phyloP scores from a whole-genome alignment of 2,888 invertebrate genomes.

The Scrobipalpa atriplicella region DNA sequence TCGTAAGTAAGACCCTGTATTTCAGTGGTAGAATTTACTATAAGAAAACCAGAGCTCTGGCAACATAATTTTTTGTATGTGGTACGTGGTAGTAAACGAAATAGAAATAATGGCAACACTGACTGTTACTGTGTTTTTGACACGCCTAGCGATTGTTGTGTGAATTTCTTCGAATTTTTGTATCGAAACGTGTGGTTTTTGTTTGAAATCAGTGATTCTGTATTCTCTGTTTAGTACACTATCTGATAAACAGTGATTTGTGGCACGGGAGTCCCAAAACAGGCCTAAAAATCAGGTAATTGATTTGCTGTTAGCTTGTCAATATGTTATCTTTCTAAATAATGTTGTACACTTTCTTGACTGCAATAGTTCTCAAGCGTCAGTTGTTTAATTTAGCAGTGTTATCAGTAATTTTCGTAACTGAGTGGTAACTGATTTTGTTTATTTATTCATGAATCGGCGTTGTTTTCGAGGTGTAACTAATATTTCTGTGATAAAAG shows the following conservation, averaged over 20 bases:
- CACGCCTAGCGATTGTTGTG: slow-evolving; percentile 40
- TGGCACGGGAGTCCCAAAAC: neutral
- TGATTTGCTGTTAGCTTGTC: slow-evolving; percentile 38
- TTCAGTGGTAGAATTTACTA: too few relatives aligned
- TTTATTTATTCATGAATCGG: slow-evolving; percentile 36
- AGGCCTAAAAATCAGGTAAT: slow-evolving; percentile 42
- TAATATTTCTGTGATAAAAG: slow-evolving; percentile 2
- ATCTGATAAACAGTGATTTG: slow-evolving; percentile 13
- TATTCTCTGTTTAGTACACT: slow-evolving; percentile 23
- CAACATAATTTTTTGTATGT: neutral
- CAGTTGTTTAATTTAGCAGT: slow-evolving; percentile 30
- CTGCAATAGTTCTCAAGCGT: neutral
- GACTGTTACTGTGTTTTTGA: slow-evolving; percentile 41
- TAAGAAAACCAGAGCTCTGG: neutral
- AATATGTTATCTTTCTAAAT: slow-evolving; percentile 39
- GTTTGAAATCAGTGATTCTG: slow-evolving; percentile 32
- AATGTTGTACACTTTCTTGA: slow-evolving; percentile 19
- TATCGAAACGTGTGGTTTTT: slow-evolving; percentile 32
- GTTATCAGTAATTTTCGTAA: slow-evolving; percentile 24
- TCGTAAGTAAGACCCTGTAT: too few relatives aligned
- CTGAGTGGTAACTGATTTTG: slow-evolving; percentile 35
- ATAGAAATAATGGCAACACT: slow-evolving; percentile 10
- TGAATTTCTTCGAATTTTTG: slow-evolving; percentile 29
- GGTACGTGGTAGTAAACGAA: neutral
- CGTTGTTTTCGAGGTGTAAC: slow-evolving; percentile 1